Evolutionary conservation across 2,888 invertebrate species (phyloP), one percentile per base, ranked within the genome.

Genomic region (Camponotus fellah): DNA sequence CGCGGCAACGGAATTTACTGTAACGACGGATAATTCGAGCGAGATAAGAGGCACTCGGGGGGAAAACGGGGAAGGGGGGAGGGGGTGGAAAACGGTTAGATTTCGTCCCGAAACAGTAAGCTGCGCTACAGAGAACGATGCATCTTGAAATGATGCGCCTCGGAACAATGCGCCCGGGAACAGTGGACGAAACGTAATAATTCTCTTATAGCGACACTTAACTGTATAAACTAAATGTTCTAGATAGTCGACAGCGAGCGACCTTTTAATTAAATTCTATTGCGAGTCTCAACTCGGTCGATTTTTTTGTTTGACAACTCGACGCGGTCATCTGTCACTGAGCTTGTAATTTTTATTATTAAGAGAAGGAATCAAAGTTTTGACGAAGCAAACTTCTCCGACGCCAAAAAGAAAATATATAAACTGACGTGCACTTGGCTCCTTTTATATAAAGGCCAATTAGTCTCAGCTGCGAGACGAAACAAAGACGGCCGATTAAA

Each of bases 401-500:
- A 14, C 34, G 10, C 1, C 2, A 64, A 14, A 14, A 53, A 53
- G 49, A 75, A 34, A 49, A 34, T 77, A 14, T 77, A 14, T 5
- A 9, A 76, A 49, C 10, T 21, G 26, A 26, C 17, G 12, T 12
- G 8, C 53, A 3, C 37, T 56, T n/a, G 40, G 37, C 34, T 58
- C 34, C 12, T 58, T 58, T 68, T 14, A 32, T 40, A 60, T 21
- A 46, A 79, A 71, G 17, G 37, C 34, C 62, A 32, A 84, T 82
- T 75, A 75, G 69, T 75, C 75, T 49, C 60, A 58, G n/a, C 66
- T 53, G 46, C 34, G 76, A 76, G 85, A 77, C 81, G 62, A 74
- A 84, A 84, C 62, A 86, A 82, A 84, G 82, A 62, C 68, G 84
- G 58, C 77, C 66, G 85, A n/a, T n/a, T 86, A 84, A 86, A 85